Percentiles rank a stretch among this genome's conserved stretches.
Conservation (phyloP, 2,888 invertebrate genomes). For the Dioctria rufipes region DNA sequence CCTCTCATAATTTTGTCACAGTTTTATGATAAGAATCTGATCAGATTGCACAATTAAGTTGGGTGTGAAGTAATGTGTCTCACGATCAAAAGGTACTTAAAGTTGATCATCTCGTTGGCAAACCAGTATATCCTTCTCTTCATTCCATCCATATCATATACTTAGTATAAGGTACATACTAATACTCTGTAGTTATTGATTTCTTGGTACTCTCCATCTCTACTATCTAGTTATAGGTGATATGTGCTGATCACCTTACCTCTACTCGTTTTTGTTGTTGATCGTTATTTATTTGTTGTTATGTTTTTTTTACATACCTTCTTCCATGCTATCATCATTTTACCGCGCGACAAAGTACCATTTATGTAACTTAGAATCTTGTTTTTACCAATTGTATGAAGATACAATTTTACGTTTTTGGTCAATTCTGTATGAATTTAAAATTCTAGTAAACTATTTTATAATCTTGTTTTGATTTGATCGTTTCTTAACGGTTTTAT, state of each 20-base stretch:
- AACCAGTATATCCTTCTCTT: slow-evolving; percentile 38
- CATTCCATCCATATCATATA: background rate
- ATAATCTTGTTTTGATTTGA: slow-evolving; percentile 27
- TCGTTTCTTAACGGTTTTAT: slow-evolving; percentile 47
- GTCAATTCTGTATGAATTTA: slow-evolving; percentile 21
- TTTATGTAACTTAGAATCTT: slow-evolving; percentile 56
- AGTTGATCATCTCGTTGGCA: slow-evolving; percentile 20
- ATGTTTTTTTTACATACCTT: background rate
- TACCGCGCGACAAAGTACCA: slow-evolving; percentile 42
- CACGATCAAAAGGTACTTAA: slow-evolving; percentile 31
- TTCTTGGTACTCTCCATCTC: slow-evolving; percentile 30
- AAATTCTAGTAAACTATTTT: background rate
- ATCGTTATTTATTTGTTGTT: background rate
- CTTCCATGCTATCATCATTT: too few species aligned
- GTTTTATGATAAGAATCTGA: slow-evolving; percentile 2
- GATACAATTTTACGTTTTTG: slow-evolving; percentile 53
- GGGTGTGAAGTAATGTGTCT: slow-evolving; percentile 32
- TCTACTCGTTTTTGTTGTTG: slow-evolving; percentile 5
- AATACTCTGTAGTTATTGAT: slow-evolving; percentile 10
- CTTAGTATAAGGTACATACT: slow-evolving; percentile 5
- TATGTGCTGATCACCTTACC: slow-evolving; percentile 14
- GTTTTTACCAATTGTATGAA: slow-evolving; percentile 55
- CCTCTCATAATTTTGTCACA: too few species aligned
- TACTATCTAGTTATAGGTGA: too few species aligned
- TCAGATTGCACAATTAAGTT: slow-evolving; percentile 28